These are phyloP conservation scores for Empis livida DNA, from an alignment of 2,888 invertebrate species.

Conservation along the genomic window DNA sequence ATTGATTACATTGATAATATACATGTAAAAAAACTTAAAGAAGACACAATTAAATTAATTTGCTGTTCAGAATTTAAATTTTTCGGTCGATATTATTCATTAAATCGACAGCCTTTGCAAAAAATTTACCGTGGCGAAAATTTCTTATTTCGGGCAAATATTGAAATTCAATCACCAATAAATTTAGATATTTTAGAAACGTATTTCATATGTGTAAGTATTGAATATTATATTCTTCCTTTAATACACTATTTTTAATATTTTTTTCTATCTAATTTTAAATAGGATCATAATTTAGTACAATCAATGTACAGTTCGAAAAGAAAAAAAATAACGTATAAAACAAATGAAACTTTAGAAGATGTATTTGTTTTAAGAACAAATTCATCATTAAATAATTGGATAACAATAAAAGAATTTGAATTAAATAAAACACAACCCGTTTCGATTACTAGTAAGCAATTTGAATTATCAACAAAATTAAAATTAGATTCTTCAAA, in stretches of 20 bases:
- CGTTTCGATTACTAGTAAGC: not conserved
- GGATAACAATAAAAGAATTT: constrained; percentile 26
- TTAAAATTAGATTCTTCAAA: not conserved
- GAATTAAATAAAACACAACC: constrained; percentile 21
- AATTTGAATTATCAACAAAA: not conserved
- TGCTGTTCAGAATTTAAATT: constrained; percentile 32
- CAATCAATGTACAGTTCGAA: constrained; percentile 34
- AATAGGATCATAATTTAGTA: constrained; percentile 33
- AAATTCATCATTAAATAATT: constrained; percentile 26
- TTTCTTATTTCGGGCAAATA: constrained; percentile 30
- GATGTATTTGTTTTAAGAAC: constrained; percentile 32
- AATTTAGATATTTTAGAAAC: constrained; percentile 33
- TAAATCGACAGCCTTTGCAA: constrained; percentile 27
- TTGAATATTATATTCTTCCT: too few species aligned
- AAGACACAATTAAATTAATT: constrained; percentile 25
- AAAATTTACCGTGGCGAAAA: constrained; percentile 33
- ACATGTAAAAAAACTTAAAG: constrained; percentile 29
- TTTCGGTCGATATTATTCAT: constrained; percentile 30
- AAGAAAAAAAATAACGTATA: constrained; percentile 29
- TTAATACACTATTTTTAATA: not conserved
- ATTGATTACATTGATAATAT: constrained; percentile 31
- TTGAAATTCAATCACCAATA: constrained; percentile 27
- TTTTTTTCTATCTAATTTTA: not conserved
- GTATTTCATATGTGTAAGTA: constrained; percentile 35
- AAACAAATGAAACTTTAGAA: constrained; percentile 28